Evolutionary conservation across 2,113 vertebrate species (phyloP), one percentile per base, ranked within the genome.

Genomic region (Percopsis transmontana): DNA sequence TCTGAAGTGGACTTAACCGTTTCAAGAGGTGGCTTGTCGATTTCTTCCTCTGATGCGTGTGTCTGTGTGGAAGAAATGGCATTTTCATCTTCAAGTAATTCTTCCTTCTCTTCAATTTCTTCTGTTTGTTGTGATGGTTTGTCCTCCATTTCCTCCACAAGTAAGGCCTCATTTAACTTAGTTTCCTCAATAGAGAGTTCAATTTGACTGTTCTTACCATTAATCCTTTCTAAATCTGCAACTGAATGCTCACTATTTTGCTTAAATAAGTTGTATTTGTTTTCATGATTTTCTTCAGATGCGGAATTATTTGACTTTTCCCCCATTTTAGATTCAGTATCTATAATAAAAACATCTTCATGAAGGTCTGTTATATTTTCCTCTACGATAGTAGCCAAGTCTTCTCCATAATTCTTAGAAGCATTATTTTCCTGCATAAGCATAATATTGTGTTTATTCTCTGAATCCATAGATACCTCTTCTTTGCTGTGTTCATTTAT

Each of bases 41-140:
- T 18, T 42, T 77, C 50, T 18, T 19, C 21, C 0, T 20, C 13
- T 38, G 13, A n/a, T 55, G 52, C 1, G 0, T 78, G 47, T 1
- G 70, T 58, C 33, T 81, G 54, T 15, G 72, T 63, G 16, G 53
- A 27, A 16, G 48, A 76, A 83, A 85, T 55, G 53, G 96, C 96
- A 39, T 98, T 99, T 88, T 98, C 97, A 86, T 98, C 97, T 81
- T 97, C 95, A 50, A 98, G 84, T 0, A 97, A 85, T 47, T 90
- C 90, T 48, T 93, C 89, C 0, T 82, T 69, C 2, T 76, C 73
- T n/a, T 77, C 81, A 9, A 38, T 62, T 4, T 76, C 57, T 0
- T 18, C 45, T 20, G 55, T 56, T 14, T 72, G 39, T 1, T 60
- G 5, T 0, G 81, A 48, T 50, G 59, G 68, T 11, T 3, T 58